Conservation (phyloP, 2,113 vertebrate genomes). For the Ranitomeya variabilis region DNA sequence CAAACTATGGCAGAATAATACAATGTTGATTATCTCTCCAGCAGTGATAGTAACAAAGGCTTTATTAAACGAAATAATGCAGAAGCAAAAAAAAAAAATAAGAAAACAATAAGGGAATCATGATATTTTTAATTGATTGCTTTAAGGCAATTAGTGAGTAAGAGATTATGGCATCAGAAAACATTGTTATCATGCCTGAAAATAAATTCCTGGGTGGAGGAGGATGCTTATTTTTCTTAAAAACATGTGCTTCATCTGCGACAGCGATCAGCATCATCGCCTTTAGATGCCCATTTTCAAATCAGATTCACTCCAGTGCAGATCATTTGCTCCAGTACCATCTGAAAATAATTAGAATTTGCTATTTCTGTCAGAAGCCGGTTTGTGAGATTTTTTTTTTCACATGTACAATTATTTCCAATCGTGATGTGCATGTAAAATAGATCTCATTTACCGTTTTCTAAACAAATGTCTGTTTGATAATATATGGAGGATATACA, state of each 20-base stretch:
- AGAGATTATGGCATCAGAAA: neutral
- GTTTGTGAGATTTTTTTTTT: neutral
- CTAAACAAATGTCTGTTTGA: neutral
- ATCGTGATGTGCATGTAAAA: conserved; percentile 3
- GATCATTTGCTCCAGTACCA: conserved; percentile 37
- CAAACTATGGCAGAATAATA: no score
- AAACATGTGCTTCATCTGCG: conserved; percentile 28
- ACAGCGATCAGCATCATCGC: conserved; percentile 13
- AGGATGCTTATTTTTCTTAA: neutral
- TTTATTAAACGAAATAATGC: no score
- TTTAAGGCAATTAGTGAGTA: neutral
- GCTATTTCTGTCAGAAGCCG: conserved; percentile 22
- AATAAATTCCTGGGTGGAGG: neutral
- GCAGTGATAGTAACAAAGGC: no score
- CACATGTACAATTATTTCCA: conserved; percentile 29
- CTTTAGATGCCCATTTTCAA: conserved; percentile 35
- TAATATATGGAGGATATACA: neutral
- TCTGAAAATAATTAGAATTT: conserved; percentile 47
- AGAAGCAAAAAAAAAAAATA: neutral
- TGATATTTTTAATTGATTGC: neutral
- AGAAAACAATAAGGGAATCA: no score
- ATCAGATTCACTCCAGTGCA: conserved; percentile 46
- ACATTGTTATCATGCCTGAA: conserved; percentile 4
- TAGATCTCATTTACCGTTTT: neutral
- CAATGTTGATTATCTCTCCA: no score